Percentiles rank a stretch among this genome's conserved stretches.
phyloP scores from a whole-genome alignment of 2,888 invertebrate genomes.

The Eutolmus rufibarbis region DNA sequence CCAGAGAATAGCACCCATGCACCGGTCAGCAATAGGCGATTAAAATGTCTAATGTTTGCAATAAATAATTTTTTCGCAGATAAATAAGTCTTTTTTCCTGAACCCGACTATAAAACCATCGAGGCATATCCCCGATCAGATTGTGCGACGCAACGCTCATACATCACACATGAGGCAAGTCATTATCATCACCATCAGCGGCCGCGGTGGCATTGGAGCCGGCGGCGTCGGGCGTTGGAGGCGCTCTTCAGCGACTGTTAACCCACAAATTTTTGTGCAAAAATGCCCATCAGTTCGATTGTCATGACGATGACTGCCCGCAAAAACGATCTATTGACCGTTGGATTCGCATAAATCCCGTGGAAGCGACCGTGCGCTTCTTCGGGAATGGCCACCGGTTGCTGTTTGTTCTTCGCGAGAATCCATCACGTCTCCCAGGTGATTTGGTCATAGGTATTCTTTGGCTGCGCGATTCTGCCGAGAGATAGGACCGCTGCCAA shows the following conservation, averaged over 20 bases:
- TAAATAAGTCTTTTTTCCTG: neutral
- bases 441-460: slow-evolving; percentile 18
- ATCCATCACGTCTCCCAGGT: neutral
- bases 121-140: slow-evolving; percentile 10
- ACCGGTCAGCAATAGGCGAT: neutral
- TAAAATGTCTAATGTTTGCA: neutral
- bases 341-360: neutral
- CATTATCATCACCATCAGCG: slow-evolving; percentile 30
- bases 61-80: neutral
- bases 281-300: slow-evolving; percentile 11
- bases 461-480: neutral
- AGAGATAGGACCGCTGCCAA: neutral
- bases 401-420: neutral
- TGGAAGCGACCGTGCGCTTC: neutral
- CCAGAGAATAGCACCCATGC: neutral
- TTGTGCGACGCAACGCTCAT: neutral
- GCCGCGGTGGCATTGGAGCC: slow-evolving; percentile 12
- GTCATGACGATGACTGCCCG: slow-evolving; percentile 20
- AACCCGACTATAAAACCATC: slow-evolving; percentile 2
- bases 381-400: neutral
- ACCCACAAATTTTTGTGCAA: slow-evolving; percentile 41
- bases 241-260: slow-evolving; percentile 36
- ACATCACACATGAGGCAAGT: slow-evolving; percentile 23
- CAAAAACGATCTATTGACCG: neutral
- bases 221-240: neutral